A percentile compares a stretch with the other conserved stretches of the same genome.
Conservation (phyloP, 1,140 invertebrate species). For the Bombus soroeensis region DNA sequence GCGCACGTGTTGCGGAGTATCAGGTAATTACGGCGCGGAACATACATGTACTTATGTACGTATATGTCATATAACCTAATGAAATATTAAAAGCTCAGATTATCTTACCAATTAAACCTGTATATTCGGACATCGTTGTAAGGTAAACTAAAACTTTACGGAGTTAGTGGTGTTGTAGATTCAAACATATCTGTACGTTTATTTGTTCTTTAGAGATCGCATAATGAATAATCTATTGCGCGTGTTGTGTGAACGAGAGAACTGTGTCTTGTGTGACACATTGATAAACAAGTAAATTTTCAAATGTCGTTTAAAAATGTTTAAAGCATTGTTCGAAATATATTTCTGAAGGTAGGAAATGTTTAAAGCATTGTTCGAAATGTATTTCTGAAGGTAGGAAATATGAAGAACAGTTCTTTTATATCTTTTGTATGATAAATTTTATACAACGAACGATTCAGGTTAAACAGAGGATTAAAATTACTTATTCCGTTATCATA, state of each 20-base stretch:
- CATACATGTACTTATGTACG: neutral
- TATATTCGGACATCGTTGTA: constrained; percentile 21
- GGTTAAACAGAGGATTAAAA: neutral
- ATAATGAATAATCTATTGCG: neutral
- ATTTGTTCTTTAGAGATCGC: neutral
- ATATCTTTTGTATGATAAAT: too few species aligned
- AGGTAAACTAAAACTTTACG: neutral
- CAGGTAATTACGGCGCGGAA: too few species aligned
- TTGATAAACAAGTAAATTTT: constrained; percentile 12
- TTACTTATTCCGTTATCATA: neutral
- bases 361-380: too few species aligned
- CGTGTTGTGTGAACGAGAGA: neutral
- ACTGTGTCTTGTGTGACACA: neutral
- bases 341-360: too few species aligned
- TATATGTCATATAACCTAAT: neutral
- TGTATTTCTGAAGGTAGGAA: too few species aligned
- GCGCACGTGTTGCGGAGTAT: too few species aligned
- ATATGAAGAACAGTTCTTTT: too few species aligned
- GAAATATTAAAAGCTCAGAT: neutral
- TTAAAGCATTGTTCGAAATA: too few species aligned
- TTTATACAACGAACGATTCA: too few species aligned
- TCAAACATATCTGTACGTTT: constrained; percentile 11
- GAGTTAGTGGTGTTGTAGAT: neutral
- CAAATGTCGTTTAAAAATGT: too few species aligned
- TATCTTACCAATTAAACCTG: constrained; percentile 38